Conservation (phyloP, 2,888 invertebrate species). For the Trissolcus brochymenae region DNA sequence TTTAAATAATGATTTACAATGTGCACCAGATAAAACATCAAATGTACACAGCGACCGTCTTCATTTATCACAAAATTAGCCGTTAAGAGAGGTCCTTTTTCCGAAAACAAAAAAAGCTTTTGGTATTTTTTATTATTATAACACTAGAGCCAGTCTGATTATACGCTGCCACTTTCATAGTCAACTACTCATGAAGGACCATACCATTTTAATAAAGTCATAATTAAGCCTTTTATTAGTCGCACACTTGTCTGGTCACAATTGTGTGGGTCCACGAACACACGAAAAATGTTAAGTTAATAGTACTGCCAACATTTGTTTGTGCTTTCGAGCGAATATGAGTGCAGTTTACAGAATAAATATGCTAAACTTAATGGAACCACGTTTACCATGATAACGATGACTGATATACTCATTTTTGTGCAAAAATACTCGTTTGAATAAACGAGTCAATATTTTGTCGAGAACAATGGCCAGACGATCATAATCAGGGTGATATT, state of each 20-base stretch:
- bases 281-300: conserved; percentile 32
- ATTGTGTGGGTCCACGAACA: conserved; percentile 11
- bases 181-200: conserved; percentile 14
- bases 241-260: conserved; percentile 14
- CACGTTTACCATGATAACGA: conserved; percentile 33
- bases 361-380: conserved; percentile 27
- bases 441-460: conserved; percentile 37
- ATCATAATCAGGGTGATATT: conserved; percentile 16
- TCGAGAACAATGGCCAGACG: conserved; percentile 10
- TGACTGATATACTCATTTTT: conserved; percentile 31
- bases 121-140: conserved; percentile 2
- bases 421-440: conserved; percentile 17
- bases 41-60: too few species aligned
- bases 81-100: too few species aligned
- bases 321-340: conserved; percentile 38
- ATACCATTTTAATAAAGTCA: conserved; percentile 40
- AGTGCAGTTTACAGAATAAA: conserved; percentile 50
- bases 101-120: too few species aligned
- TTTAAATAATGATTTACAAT: neutral
- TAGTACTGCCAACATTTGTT: conserved; percentile 44
- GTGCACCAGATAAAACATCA: too few species aligned
- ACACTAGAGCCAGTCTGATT: conserved; percentile 1
- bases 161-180: conserved; percentile 2
- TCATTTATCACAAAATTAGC: too few species aligned
- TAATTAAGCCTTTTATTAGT: conserved; percentile 44